Evolutionary conservation across 1,140 invertebrate genomes (phyloP), one percentile per base, ranked within the genome.

Genomic region (Hesperophylax magnus): DNA sequence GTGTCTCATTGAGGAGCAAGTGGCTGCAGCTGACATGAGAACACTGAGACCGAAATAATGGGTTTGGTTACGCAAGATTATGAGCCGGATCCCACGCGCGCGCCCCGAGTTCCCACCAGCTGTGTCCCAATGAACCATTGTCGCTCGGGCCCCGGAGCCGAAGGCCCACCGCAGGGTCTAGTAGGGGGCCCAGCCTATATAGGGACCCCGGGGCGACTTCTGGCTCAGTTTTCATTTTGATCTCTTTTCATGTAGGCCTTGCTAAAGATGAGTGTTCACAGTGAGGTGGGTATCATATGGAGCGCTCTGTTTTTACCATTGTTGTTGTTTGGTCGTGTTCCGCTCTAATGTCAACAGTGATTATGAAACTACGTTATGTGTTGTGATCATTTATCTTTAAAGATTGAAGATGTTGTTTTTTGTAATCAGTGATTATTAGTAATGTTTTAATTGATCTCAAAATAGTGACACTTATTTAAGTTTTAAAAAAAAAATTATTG

Each of bases 201-300:
- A 84, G 80, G 81, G 60, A 67, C 39, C 80, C 80, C 77, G n/a
- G 20, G 54, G 58, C 72, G n/a, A 31, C 52, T 52, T 71, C 80
- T 79, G 7, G n/a, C 78, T 81, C 80, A 84, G 82, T 84, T 58
- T 69, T 77, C 77, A 58, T 65, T 77, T 78, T 71, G 79, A 79
- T 79, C 80, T 84, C 81, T 78, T 81, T 84, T 79, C 83, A 84
- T 82, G 80, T 81, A 80, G 83, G 72, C 78, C 83, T 56, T 58
- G 56, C 72, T 31, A 24, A 84, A 79, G 78, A 84, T 84, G 83
- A 80, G 75, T 80, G 83, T 69, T 75, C 83, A 82, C 75, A 79
- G 53, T 80, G 80, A 84, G 83, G 83, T 84, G 80, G 78, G 83
- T 84, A 82, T 76, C 17, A 22, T 17, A 53, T 63, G 77, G 24